Evolutionary conservation across 2,888 invertebrate genomes (phyloP).

Genomic region (Stenotaenia linearis): DNA sequence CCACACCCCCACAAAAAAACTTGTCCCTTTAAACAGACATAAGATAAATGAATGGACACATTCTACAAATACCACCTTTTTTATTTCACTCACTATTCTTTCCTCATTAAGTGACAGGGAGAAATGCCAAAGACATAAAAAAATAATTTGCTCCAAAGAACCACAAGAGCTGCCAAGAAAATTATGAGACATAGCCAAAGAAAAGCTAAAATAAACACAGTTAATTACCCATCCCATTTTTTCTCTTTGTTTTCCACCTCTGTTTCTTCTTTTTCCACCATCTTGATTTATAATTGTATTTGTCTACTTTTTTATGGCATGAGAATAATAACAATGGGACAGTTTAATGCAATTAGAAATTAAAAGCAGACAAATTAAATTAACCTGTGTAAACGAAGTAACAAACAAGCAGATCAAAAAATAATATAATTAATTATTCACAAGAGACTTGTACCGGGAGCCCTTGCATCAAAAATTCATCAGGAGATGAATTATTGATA

Average conservation of each 20-base stretch:
- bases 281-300: neutral
- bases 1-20: neutral
- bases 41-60: constrained; percentile 13
- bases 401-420: constrained; percentile 6
- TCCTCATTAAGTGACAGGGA: constrained; percentile 13
- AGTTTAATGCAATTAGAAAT: constrained; percentile 7
- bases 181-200: neutral
- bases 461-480: constrained; percentile 11
- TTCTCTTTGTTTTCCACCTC: neutral
- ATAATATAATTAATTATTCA: constrained; percentile 19
- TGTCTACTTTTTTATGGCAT: neutral
- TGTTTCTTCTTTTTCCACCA: neutral
- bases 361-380: constrained; percentile 6
- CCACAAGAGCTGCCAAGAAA: constrained; percentile 7
- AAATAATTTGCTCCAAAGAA: neutral
- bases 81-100: neutral
- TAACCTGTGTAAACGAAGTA: constrained; percentile 4
- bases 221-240: neutral
- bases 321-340: neutral
- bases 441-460: neutral
- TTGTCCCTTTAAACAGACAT: neutral
- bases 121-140: neutral
- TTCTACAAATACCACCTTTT: neutral
- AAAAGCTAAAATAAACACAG: constrained; percentile 11
- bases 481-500: neutral